Percentiles rank a stretch among this genome's conserved stretches.
Evolutionary conservation across 2,113 vertebrate species (phyloP).

Genomic region (Ia io): DNA sequence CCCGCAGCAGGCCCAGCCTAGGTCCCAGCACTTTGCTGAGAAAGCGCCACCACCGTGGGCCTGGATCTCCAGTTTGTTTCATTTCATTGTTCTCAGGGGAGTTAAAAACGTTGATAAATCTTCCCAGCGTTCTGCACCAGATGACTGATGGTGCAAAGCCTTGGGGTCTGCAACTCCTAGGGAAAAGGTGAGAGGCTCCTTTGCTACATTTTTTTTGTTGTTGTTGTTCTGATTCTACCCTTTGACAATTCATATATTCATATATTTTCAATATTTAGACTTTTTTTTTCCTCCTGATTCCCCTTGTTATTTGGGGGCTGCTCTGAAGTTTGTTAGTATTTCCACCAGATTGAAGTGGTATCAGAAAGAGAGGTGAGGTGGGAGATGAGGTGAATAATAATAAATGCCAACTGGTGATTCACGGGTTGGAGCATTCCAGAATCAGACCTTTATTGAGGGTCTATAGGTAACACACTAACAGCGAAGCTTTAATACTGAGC

Average conservation of each 20-base stretch:
- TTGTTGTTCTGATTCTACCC: not conserved
- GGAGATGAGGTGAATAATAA: not conserved
- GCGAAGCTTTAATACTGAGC: not conserved
- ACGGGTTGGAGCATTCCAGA: not conserved
- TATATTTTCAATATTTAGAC: not conserved
- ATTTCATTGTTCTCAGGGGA: not conserved
- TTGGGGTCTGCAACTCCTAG: accelerated
- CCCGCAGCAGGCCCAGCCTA: not conserved
- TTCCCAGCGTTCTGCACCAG: not conserved
- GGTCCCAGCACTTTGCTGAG: not conserved
- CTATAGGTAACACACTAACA: not conserved
- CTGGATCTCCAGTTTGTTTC: not conserved
- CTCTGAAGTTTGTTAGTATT: not conserved
- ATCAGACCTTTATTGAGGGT: not conserved
- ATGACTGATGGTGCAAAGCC: not conserved
- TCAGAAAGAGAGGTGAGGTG: not conserved
- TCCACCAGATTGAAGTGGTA: not conserved
- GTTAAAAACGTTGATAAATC: not conserved
- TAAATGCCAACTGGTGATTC: not conserved
- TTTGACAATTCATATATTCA: not conserved
- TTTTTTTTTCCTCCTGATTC: not conserved
- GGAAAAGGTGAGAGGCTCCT: not conserved
- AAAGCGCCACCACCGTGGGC: not conserved
- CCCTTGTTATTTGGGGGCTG: not conserved
- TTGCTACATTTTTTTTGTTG: not conserved